These are phyloP conservation scores for Rana temporaria DNA, from an alignment of 2,113 vertebrate genomes.

Conservation along the genomic window DNA sequence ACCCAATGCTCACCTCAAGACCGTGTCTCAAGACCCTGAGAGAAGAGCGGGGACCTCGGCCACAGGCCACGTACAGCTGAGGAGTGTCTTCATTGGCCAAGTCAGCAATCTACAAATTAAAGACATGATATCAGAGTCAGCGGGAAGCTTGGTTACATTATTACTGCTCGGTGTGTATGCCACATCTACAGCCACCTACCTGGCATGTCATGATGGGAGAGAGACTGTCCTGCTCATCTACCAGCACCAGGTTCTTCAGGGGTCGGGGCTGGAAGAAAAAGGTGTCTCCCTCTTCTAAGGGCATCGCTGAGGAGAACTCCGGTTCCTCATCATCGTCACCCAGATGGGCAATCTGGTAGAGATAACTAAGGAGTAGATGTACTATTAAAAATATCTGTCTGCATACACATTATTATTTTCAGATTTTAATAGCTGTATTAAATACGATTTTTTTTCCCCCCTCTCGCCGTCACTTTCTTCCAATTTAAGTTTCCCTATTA, in stretches of 20 bases:
- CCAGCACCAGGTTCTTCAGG: slow-evolving; percentile 94
- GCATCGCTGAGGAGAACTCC: slow-evolving; percentile 98
- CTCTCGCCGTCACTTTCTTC: too few species aligned
- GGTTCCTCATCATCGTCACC: slow-evolving; percentile 97
- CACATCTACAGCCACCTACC: slow-evolving; percentile 66
- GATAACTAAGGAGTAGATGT: slow-evolving; percentile 77
- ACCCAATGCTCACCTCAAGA: slow-evolving; percentile 83
- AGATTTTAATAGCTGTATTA: too few species aligned
- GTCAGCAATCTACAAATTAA: slow-evolving; percentile 87
- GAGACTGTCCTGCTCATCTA: slow-evolving; percentile 94
- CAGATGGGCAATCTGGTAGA: slow-evolving; percentile 97
- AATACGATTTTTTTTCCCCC: too few species aligned
- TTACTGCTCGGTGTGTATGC: too few species aligned
- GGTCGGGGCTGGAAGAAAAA: slow-evolving; percentile 98
- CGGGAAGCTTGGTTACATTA: too few species aligned
- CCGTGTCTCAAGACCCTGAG: slow-evolving; percentile 94
- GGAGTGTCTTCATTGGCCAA: slow-evolving; percentile 98
- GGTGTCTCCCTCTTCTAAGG: slow-evolving; percentile 95
- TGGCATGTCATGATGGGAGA: slow-evolving; percentile 97
- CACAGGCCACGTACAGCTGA: slow-evolving; percentile 92
- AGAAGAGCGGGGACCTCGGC: slow-evolving; percentile 91
- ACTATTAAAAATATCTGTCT: background rate
- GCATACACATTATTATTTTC: too few species aligned
- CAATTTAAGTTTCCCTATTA: too few species aligned
- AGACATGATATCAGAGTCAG: background rate